These are phyloP conservation scores for Heliconius congener DNA, from an alignment of 1,140 invertebrate genomes.

Conservation along the genomic window DNA sequence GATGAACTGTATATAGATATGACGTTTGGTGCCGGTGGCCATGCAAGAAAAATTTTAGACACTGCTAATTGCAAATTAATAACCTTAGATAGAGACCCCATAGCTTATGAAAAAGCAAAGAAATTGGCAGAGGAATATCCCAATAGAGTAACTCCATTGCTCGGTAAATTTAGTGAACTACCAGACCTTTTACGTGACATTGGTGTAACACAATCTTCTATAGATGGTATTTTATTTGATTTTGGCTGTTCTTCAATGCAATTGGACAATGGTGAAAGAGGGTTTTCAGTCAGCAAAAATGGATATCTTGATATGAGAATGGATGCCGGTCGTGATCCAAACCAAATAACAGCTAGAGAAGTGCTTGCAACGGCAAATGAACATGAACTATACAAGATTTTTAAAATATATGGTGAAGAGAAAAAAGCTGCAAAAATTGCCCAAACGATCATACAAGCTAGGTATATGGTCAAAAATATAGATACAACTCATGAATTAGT, in stretches of 20 bases:
- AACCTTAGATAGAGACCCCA: slow-evolving; percentile 94
- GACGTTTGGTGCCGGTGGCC: slow-evolving; percentile 98
- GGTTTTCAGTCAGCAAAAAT: slow-evolving; percentile 92
- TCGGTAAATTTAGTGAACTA: slow-evolving; percentile 94
- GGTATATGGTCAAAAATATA: slow-evolving; percentile 90
- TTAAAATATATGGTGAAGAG: slow-evolving; percentile 96
- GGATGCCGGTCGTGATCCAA: slow-evolving; percentile 88
- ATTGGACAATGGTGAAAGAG: slow-evolving; percentile 89
- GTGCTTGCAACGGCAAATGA: slow-evolving; percentile 91
- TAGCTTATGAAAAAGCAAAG: slow-evolving; percentile 86
- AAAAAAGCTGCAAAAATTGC: slow-evolving; percentile 93
- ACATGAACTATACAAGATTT: slow-evolving; percentile 89
- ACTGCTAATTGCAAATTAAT: slow-evolving; percentile 85
- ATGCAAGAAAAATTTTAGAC: slow-evolving; percentile 85
- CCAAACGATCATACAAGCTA: slow-evolving; percentile 92
- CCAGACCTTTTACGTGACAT: slow-evolving; percentile 84
- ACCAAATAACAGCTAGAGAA: slow-evolving; percentile 91
- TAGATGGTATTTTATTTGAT: slow-evolving; percentile 96
- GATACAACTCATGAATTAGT: slow-evolving; percentile 92
- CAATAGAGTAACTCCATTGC: slow-evolving; percentile 87
- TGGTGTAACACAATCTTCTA: slow-evolving; percentile 83
- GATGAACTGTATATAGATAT: slow-evolving; percentile 89
- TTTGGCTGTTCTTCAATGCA: slow-evolving; percentile 99
- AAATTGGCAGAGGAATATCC: slow-evolving; percentile 85
- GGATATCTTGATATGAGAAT: slow-evolving; percentile 98